Percentiles rank a stretch among this genome's conserved stretches.
Conservation (phyloP, 2,797 vertebrate genomes). For the Telmatherina bonti region DNA sequence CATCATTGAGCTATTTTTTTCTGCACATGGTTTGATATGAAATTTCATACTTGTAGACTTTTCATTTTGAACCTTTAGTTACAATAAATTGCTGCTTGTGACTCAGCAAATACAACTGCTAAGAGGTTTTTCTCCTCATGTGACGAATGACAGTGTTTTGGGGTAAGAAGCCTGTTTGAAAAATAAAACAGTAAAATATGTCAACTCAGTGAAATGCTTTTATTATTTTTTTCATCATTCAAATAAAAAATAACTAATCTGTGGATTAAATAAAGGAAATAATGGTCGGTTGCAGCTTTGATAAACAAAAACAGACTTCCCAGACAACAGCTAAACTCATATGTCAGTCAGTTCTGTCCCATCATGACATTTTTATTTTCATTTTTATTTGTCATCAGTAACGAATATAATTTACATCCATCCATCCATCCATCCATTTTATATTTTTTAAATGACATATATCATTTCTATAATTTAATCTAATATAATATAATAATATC, state of each 20-base stretch:
- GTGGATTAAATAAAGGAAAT: not conserved
- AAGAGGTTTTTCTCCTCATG: not conserved
- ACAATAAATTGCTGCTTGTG: too few relatives aligned
- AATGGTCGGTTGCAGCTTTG: not conserved
- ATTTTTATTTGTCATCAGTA: not conserved
- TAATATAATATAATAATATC: too few relatives aligned
- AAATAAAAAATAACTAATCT: not conserved
- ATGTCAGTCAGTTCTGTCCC: too few relatives aligned
- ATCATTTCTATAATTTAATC: too few relatives aligned
- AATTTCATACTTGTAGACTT: too few relatives aligned
- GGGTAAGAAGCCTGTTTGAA: not conserved
- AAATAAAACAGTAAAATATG: not conserved
- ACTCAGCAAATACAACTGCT: not conserved
- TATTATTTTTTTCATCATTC: not conserved
- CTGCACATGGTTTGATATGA: not conserved
- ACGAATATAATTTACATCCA: too few relatives aligned
- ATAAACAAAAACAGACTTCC: not conserved
- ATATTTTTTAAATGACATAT: too few relatives aligned
- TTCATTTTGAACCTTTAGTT: too few relatives aligned
- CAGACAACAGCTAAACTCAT: not conserved
- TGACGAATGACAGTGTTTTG: not conserved
- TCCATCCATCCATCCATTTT: too few relatives aligned
- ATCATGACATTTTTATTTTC: too few relatives aligned
- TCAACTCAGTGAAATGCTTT: not conserved
- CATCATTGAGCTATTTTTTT: not conserved